Percentiles rank a stretch among this genome's conserved stretches.
Conservation (phyloP, 1,140 invertebrate genomes). For the Zelostemma sp. region DNA sequence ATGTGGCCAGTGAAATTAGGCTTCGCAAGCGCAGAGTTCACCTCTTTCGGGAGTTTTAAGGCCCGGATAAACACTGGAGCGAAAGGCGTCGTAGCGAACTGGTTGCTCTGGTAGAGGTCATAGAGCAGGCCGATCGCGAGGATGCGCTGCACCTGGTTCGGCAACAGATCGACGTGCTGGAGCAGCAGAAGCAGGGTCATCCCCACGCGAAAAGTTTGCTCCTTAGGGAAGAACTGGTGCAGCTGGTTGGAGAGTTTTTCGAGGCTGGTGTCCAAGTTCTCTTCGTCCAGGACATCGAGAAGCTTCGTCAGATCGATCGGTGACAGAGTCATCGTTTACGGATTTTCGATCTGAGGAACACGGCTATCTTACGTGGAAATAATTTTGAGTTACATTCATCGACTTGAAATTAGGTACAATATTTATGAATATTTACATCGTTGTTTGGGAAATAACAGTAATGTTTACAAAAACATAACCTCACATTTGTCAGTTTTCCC, state of each 20-base stretch:
- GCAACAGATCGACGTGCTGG: constrained; percentile 79
- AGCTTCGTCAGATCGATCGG: constrained; percentile 64
- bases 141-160: constrained; percentile 76
- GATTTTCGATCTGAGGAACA: too few relatives aligned
- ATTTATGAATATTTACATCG: too few relatives aligned
- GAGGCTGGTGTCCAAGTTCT: constrained; percentile 75
- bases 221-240: constrained; percentile 81
- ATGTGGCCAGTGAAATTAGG: constrained; percentile 74
- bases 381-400: too few relatives aligned
- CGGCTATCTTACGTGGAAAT: too few relatives aligned
- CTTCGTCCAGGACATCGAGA: constrained; percentile 75
- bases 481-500: too few relatives aligned
- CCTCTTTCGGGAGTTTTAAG: constrained; percentile 70
- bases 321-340: constrained; percentile 60
- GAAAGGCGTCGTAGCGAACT: constrained; percentile 79
- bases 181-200: constrained; percentile 76
- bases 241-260: constrained; percentile 77
- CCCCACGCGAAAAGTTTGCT: constrained; percentile 83
- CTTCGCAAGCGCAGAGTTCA: constrained; percentile 69
- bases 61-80: constrained; percentile 71
- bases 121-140: constrained; percentile 79
- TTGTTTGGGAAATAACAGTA: too few relatives aligned
- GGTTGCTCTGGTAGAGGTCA: constrained; percentile 68
- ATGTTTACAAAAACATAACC: too few relatives aligned
- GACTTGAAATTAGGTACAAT: too few relatives aligned